Base-by-base conservation (phyloP, 2,888 invertebrate species). In the Pristionchus japonicus region DNA sequence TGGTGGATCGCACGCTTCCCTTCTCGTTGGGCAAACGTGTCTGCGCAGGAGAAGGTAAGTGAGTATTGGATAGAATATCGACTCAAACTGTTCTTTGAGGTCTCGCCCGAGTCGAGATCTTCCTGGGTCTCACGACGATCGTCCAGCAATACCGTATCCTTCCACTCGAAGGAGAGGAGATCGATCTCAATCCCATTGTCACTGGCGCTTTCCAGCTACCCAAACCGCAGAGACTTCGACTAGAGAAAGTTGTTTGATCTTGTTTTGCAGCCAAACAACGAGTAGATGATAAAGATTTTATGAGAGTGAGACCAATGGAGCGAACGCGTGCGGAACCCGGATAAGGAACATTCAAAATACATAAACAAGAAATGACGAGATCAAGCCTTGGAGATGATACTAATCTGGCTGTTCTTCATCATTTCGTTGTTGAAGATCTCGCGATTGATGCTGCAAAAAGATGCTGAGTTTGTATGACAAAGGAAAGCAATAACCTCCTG, bases 1-100 rank as follows among this genome's bases (percentile, higher is more conserved):
- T 80, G 2, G 27, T 80, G 23, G 80, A 80, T 20, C 80, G 49
- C 13, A 80, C 80, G 7, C 31, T 80, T 47, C 80, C 80, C n/a
- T n/a, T n/a, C n/a, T n/a, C n/a, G n/a, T n/a, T n/a, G n/a, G n/a
- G n/a, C n/a, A n/a, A n/a, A n/a, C n/a, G 80, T 23, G 49, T 47
- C 15, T 80, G 80, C n/a, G 80, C 80, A 23, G 80, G 80, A 40
- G 80, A 47, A 80, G 49, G 80, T 80, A 17, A 7, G 80, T 49
- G 20, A 49, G 13, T 61, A 61, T 23, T 27, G 61, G n/a, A n/a
- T n/a, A n/a, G n/a, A n/a, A n/a, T n/a, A 27, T 23, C 7, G 2
- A 61, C 2, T 49, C 20, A 49, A 49, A 34, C 31, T 31, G 9
- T 2, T 74, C 1, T 9, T 74, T 31, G 13, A 82, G 82, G 82